Percentiles rank a stretch among this genome's conserved stretches.
phyloP scores from a whole-genome alignment of 1,140 invertebrate genomes.

The Delia radicum region DNA sequence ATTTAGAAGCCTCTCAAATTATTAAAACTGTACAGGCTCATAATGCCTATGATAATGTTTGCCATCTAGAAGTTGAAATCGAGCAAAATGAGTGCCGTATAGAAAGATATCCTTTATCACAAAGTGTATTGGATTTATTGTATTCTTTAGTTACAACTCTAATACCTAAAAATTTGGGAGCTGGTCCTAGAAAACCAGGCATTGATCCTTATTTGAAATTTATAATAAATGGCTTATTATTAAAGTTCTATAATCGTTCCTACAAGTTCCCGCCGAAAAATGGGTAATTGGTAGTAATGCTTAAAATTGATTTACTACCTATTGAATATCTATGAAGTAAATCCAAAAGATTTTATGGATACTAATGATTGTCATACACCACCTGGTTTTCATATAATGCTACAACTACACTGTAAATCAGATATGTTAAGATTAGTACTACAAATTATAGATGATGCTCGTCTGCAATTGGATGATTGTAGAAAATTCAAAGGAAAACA shows the following conservation, averaged over 20 bases:
- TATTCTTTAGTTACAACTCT: conserved; percentile 73
- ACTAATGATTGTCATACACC: conserved; percentile 69
- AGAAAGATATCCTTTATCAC: conserved; percentile 83
- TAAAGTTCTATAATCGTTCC: conserved; percentile 43
- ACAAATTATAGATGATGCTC: conserved; percentile 77
- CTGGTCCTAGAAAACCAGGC: conserved; percentile 76
- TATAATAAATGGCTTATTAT: conserved; percentile 59
- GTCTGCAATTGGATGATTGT: conserved; percentile 71
- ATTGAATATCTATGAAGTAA: conserved; percentile 74
- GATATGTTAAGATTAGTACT: conserved; percentile 75
- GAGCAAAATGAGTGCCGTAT: conserved; percentile 82
- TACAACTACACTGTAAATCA: conserved; percentile 79
- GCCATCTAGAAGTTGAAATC: conserved; percentile 47
- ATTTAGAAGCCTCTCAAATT: conserved; percentile 83
- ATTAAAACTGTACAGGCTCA: conserved; percentile 68
- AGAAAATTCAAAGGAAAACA: conserved; percentile 68
- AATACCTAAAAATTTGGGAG: conserved; percentile 75
- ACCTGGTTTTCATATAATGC: conserved; percentile 79
- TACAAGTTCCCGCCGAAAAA: conserved; percentile 57
- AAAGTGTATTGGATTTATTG: conserved; percentile 77
- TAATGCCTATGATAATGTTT: conserved; percentile 61
- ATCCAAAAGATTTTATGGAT: conserved; percentile 69
- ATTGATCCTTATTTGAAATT: conserved; percentile 88
- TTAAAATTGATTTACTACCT: conserved; percentile 77
- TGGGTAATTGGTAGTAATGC: conserved; percentile 74